Evolutionary conservation across 53 echinoderm and acorn worm genomes (phyloP).

Genomic region (Zoroaster sp.): DNA sequence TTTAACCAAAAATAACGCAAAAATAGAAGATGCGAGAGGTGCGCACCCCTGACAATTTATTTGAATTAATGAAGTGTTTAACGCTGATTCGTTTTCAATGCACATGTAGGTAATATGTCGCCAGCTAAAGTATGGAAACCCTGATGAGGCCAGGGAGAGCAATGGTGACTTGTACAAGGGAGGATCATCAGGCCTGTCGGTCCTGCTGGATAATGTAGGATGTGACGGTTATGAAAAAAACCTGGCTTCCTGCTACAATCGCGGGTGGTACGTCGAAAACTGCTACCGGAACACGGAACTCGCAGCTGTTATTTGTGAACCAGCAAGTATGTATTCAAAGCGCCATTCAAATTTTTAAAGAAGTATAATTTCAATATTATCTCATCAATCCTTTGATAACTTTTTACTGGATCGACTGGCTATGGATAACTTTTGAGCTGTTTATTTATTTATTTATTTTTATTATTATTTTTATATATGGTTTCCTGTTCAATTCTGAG

Average conservation of each 20-base stretch:
- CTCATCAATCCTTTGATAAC: background rate
- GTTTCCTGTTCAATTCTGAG: too few relatives aligned
- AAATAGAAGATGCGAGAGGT: too few relatives aligned
- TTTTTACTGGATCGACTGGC: background rate
- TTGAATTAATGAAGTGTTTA: too few relatives aligned
- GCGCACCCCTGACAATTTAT: too few relatives aligned
- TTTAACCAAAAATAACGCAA: too few relatives aligned
- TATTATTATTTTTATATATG: too few relatives aligned
- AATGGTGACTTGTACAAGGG: background rate
- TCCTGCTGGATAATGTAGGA: background rate
- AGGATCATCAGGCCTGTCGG: background rate
- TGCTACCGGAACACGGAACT: slow-evolving; percentile 22
- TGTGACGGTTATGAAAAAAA: background rate
- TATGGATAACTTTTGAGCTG: too few relatives aligned
- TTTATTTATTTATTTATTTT: too few relatives aligned
- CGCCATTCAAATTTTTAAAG: background rate
- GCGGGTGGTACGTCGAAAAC: slow-evolving; percentile 1
- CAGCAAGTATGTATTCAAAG: slow-evolving; percentile 3
- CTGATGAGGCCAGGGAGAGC: background rate
- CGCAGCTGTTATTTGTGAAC: slow-evolving; percentile 35
- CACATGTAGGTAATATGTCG: slow-evolving; percentile 10
- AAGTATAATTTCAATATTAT: too few relatives aligned
- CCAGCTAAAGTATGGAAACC: slow-evolving; percentile 21
- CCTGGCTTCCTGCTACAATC: background rate
- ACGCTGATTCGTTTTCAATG: too few relatives aligned